Percentiles rank a stretch among this genome's conserved stretches.
phyloP scores from a whole-genome alignment of 1,140 invertebrate species.

The Triops longicaudatus region DNA sequence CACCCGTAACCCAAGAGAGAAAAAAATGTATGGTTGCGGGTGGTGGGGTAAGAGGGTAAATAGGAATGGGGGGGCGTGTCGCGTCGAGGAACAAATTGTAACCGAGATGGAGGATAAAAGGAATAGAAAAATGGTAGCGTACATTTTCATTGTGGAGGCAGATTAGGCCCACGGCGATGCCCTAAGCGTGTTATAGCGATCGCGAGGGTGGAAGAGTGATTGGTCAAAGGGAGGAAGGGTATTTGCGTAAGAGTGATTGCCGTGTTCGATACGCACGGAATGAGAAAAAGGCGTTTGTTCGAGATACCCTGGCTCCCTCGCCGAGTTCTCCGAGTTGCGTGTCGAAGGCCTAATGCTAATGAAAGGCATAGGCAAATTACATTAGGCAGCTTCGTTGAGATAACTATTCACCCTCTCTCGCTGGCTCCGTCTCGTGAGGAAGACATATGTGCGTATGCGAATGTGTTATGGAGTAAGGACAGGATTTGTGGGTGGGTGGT shows the following conservation, averaged over 20 bases:
- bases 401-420: not conserved
- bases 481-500: no score
- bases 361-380: conserved; percentile 4
- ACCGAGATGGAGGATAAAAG: not conserved
- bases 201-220: not conserved
- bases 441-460: no score
- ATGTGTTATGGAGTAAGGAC: no score
- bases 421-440: no score
- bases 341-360: not conserved
- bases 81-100: not conserved
- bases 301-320: no score
- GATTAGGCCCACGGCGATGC: not conserved
- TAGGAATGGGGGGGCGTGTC: not conserved
- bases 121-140: not conserved
- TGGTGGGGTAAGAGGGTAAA: not conserved
- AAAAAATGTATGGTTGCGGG: not conserved
- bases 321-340: no score
- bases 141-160: not conserved
- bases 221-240: not conserved
- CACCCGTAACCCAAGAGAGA: no score
- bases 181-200: not conserved
- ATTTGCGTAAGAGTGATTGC: not conserved
- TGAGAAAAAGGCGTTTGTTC: no score
- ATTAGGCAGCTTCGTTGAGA: not conserved
- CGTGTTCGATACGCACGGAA: not conserved